A percentile compares a stretch with the other conserved stretches of the same genome.
Evolutionary conservation across 2,888 invertebrate genomes (phyloP).

Genomic region (Marronus borbonicus): DNA sequence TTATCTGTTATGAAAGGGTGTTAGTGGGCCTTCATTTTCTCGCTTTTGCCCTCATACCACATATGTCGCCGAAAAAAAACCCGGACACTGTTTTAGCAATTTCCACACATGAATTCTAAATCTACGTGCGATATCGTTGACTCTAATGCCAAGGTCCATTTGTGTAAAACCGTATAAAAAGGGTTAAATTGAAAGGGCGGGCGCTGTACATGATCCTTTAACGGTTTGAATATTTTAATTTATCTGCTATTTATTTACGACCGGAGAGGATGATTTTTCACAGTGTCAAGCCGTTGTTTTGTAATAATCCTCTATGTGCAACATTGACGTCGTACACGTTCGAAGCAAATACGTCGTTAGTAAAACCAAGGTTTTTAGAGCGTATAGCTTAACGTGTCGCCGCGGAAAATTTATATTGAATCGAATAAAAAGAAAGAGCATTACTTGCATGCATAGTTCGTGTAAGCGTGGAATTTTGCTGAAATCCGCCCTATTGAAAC

Average conservation of each 20-base stretch:
- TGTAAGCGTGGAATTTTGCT: neutral
- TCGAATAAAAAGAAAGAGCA: neutral
- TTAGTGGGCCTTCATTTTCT: neutral
- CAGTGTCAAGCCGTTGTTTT: slow-evolving; percentile 28
- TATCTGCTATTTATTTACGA: slow-evolving; percentile 28
- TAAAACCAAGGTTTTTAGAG: slow-evolving; percentile 12
- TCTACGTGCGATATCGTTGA: slow-evolving; percentile 6
- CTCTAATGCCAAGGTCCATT: slow-evolving; percentile 22
- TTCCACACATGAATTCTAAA: slow-evolving; percentile 31
- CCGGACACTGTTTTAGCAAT: slow-evolving; percentile 18
- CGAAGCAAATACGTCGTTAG: neutral
- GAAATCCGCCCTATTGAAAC: neutral
- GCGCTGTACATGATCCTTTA: slow-evolving; percentile 13
- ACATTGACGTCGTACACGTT: slow-evolving; percentile 13
- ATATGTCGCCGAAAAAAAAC: neutral
- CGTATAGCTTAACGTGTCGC: neutral
- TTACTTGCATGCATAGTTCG: neutral
- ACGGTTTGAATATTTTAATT: slow-evolving; percentile 32
- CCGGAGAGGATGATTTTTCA: slow-evolving; percentile 30
- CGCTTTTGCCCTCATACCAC: neutral
- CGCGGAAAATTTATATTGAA: neutral
- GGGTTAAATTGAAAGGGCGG: slow-evolving; percentile 23
- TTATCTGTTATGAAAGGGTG: no score
- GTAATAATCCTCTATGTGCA: slow-evolving; percentile 20
- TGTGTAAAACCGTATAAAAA: slow-evolving; percentile 17